phyloP scores from a whole-genome alignment of 2,113 vertebrate species.

The Notarius quadriscutis region DNA sequence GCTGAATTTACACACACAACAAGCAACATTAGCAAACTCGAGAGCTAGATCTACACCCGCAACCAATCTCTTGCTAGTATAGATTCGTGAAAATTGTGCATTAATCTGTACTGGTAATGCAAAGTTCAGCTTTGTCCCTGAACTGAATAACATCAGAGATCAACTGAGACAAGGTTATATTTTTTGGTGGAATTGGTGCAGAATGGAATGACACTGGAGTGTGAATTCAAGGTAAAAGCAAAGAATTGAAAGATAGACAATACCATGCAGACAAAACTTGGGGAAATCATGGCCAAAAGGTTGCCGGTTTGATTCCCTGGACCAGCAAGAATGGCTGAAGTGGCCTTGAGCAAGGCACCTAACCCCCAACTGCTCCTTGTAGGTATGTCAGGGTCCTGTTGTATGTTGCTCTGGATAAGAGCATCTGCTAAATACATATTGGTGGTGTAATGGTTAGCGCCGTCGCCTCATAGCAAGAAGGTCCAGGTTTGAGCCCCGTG shows the following conservation, averaged over 20 bases:
- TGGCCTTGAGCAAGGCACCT: too few species aligned
- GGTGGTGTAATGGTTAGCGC: too few species aligned
- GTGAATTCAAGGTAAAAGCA: neutral
- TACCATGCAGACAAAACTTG: neutral
- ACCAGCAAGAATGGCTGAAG: too few species aligned
- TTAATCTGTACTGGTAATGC: conserved; percentile 38
- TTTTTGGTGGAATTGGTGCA: neutral
- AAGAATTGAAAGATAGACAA: conserved; percentile 19
- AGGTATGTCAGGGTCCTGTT: too few species aligned
- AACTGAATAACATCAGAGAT: neutral
- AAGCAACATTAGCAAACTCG: neutral
- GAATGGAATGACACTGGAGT: neutral
- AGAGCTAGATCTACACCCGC: neutral
- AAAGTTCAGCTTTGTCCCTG: neutral
- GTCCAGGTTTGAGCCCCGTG: too few species aligned
- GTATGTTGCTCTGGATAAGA: too few species aligned
- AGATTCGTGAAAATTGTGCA: neutral
- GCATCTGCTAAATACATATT: too few species aligned
- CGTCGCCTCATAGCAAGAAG: too few species aligned
- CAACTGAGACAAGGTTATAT: neutral
- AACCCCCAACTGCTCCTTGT: too few species aligned
- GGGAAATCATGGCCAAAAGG: too few species aligned
- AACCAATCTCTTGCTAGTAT: too few species aligned
- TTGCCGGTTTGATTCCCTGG: too few species aligned
- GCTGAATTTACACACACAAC: neutral